A percentile compares a stretch with the other conserved stretches of the same genome.
phyloP scores from a whole-genome alignment of 2,888 invertebrate genomes.

The Hirtodrosophila confusa region DNA sequence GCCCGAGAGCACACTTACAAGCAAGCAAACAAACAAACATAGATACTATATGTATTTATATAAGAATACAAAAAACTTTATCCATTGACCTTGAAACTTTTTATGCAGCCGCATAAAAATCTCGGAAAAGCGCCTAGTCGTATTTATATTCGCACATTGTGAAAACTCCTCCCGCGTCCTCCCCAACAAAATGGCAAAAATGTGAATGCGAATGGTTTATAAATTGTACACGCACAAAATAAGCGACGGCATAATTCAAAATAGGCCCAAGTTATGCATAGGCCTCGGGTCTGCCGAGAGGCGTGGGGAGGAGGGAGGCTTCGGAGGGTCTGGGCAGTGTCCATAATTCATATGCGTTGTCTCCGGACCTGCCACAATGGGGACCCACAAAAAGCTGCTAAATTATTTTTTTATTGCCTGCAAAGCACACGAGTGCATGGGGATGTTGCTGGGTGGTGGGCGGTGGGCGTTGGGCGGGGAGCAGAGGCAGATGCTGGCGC shows the following conservation, averaged over 20 bases:
- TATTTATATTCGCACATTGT: slow-evolving; percentile 39
- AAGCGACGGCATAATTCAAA: slow-evolving; percentile 60
- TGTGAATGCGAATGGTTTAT: slow-evolving; percentile 46
- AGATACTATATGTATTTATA: no score
- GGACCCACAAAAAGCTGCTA: slow-evolving; percentile 55
- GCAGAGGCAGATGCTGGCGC: not conserved
- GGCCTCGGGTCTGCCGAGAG: not conserved
- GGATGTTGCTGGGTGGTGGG: not conserved
- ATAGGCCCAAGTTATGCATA: slow-evolving; percentile 35
- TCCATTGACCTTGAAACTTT: slow-evolving; percentile 66
- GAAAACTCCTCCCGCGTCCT: slow-evolving; percentile 9
- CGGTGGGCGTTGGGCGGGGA: fast-evolving
- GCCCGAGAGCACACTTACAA: slow-evolving; percentile 6
- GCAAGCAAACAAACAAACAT: slow-evolving; percentile 23
- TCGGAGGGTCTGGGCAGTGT: slow-evolving; percentile 20
- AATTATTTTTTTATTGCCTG: slow-evolving; percentile 77
- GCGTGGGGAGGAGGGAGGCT: not conserved
- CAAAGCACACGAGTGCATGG: slow-evolving; percentile 28
- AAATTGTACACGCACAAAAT: slow-evolving; percentile 55
- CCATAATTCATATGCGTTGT: slow-evolving; percentile 64
- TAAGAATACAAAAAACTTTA: slow-evolving; percentile 46
- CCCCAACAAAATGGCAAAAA: slow-evolving; percentile 17
- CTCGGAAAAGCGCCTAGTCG: slow-evolving; percentile 7
- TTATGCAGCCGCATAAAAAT: slow-evolving; percentile 44
- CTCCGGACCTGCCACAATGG: slow-evolving; percentile 35